Evolutionary conservation across 2,888 invertebrate genomes (phyloP).

Genomic region (Brachyopa scutellaris): DNA sequence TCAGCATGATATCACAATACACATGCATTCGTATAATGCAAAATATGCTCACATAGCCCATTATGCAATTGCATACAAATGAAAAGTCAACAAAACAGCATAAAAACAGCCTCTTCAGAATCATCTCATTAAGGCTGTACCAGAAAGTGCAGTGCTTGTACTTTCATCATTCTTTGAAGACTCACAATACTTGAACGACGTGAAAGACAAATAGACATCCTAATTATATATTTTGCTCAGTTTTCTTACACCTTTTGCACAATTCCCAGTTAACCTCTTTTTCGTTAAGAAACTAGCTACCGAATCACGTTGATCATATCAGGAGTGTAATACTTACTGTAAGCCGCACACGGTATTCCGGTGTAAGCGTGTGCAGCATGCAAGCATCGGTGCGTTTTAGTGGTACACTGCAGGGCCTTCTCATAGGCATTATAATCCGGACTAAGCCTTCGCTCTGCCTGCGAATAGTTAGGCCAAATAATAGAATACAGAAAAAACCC

Average conservation of each 20-base stretch:
- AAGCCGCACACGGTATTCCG: constrained; percentile 91
- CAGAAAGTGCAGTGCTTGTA: constrained; percentile 38
- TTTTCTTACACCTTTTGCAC: constrained; percentile 31
- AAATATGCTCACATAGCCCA: too few relatives aligned
- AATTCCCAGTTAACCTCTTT: neutral
- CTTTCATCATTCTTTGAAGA: constrained; percentile 40
- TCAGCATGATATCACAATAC: neutral
- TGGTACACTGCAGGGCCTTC: constrained; percentile 91
- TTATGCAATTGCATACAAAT: constrained; percentile 53
- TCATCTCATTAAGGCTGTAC: constrained; percentile 58
- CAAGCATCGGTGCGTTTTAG: constrained; percentile 93
- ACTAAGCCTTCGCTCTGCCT: constrained; percentile 82
- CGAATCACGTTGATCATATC: too few relatives aligned
- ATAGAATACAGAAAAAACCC: constrained; percentile 21
- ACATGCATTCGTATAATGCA: neutral
- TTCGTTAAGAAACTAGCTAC: neutral
- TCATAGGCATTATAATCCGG: constrained; percentile 83
- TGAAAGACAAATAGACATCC: constrained; percentile 52
- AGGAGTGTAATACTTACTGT: constrained; percentile 92
- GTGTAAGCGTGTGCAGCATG: constrained; percentile 96
- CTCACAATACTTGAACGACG: constrained; percentile 40
- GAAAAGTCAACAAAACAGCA: constrained; percentile 60
- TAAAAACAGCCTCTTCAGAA: constrained; percentile 33
- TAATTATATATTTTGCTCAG: constrained; percentile 46
- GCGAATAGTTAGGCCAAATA: constrained; percentile 62